Evolutionary conservation across 1,140 invertebrate species (phyloP), one percentile per base, ranked within the genome.

Genomic region (Pogonomyrmex californicus): DNA sequence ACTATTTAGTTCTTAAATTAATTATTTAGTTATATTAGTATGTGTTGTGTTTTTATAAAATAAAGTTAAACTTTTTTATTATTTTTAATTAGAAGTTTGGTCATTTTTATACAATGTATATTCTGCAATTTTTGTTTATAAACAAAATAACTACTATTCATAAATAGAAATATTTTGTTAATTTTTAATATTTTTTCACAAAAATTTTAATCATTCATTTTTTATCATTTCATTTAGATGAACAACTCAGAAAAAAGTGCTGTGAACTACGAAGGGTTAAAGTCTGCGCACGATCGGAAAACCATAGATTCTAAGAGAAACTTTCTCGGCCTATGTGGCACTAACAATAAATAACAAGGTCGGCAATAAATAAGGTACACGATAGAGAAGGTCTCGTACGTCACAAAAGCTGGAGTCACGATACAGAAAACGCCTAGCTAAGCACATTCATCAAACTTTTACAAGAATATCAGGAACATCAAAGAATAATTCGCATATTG

Each of bases 321-420:
- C 66, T 83, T 75, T 83, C 66, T 44, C 68, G 10, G 54, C 68
- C 68, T 83, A 82, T 73, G 54, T 82, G 54, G 41, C 41, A 83
- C 41, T 75, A 83, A 82, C 79, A 73, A 83, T 83, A 73, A 83
- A 83, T 73, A 83, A 75, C 66, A 83, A 83, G 51, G 68, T 83
- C 66, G 79, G 41, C 68, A 83, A 73, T 83, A 83, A 83, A 83
- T 83, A 83, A 83, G 79, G 7, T 47, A 30, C 54, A 60, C 41
- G 66, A 38, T 83, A 73, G 17, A 73, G 54, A 83, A 83, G 66
- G 68, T 83, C 79, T 58, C 36, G 79, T 73, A 68, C 68, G 41
- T 73, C 68, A 83, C 79, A 75, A 75, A 83, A 73, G 66, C 54
- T 41, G 54, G 65, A 23, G 66, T 83, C 54, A 73, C 79, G 54